These are phyloP conservation scores for Zhuqinia jingwanae DNA, from an alignment of 2,888 invertebrate genomes.

Conservation along the genomic window DNA sequence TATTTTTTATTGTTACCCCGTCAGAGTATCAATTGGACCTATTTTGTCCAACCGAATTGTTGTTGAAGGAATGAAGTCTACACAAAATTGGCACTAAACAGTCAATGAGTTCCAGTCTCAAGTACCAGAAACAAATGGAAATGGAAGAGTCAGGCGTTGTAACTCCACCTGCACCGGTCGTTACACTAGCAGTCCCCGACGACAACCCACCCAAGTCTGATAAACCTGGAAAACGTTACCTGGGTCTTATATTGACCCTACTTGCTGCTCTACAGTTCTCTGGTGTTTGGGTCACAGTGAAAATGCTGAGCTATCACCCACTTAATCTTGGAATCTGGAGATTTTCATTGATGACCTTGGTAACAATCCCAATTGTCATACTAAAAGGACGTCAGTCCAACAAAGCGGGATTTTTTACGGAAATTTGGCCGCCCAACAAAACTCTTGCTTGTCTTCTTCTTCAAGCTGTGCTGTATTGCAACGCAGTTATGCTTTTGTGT, in stretches of 20 bases:
- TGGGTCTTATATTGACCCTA: constrained; percentile 68
- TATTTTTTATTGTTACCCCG: too few relatives aligned
- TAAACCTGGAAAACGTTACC: constrained; percentile 60
- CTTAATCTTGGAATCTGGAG: constrained; percentile 74
- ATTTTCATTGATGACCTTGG: constrained; percentile 66
- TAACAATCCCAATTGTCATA: constrained; percentile 71
- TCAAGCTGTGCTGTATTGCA: constrained; percentile 70
- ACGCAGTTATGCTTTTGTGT: constrained; percentile 70
- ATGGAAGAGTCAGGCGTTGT: too few relatives aligned
- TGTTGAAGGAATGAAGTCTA: too few relatives aligned
- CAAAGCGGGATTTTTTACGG: constrained; percentile 63
- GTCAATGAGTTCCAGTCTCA: too few relatives aligned
- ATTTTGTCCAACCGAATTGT: too few relatives aligned
- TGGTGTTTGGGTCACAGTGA: constrained; percentile 66
- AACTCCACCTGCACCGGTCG: too few relatives aligned
- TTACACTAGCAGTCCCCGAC: too few relatives aligned
- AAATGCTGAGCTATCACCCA: constrained; percentile 69
- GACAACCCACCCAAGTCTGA: too few relatives aligned
- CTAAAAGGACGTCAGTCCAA: too few relatives aligned
- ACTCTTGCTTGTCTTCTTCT: constrained; percentile 1
- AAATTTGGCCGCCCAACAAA: constrained; percentile 69
- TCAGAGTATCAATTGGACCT: too few relatives aligned
- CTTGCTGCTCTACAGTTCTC: constrained; percentile 71
- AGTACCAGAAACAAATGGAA: too few relatives aligned
- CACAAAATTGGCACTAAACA: too few relatives aligned